Conservation (phyloP, 2,888 invertebrate species). For the Polydesmus complanatus region DNA sequence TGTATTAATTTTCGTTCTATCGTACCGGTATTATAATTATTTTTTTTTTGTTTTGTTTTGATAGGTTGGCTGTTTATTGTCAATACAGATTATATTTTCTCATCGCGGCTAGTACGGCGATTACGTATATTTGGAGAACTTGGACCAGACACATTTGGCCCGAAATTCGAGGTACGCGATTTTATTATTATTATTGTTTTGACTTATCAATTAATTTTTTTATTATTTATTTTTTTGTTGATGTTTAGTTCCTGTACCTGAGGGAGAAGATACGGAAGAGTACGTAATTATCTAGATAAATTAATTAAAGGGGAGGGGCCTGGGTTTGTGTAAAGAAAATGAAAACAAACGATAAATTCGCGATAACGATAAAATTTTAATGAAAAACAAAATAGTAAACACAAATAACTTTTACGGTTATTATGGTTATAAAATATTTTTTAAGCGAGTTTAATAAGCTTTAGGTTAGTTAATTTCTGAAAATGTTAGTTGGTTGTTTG, state of each 20-base stretch:
- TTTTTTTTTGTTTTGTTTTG: constrained; percentile 14
- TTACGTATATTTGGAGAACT: constrained; percentile 27
- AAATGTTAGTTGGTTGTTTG: too few species aligned
- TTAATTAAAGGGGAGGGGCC: too few species aligned
- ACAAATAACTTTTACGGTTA: too few species aligned
- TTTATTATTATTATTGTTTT: not conserved
- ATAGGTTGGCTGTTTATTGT: constrained; percentile 22
- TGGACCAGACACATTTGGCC: constrained; percentile 34
- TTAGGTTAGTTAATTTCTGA: too few species aligned
- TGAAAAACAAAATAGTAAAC: too few species aligned
- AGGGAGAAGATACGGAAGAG: constrained; percentile 22
- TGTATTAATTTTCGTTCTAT: too few species aligned
- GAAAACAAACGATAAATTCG: too few species aligned
- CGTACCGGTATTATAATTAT: not conserved
- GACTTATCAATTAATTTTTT: not conserved
- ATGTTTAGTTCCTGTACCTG: constrained; percentile 20
- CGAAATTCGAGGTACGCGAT: constrained; percentile 29
- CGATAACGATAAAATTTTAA: too few species aligned
- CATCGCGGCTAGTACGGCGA: constrained; percentile 19
- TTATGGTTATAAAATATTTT: too few species aligned
- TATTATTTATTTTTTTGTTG: constrained; percentile 8
- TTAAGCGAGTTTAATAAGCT: too few species aligned
- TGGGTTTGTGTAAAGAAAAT: too few species aligned
- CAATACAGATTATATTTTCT: constrained; percentile 21
- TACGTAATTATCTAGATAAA: too few species aligned